Base-by-base conservation (phyloP, 2,888 invertebrate species). In the Chorisops tibialis region DNA sequence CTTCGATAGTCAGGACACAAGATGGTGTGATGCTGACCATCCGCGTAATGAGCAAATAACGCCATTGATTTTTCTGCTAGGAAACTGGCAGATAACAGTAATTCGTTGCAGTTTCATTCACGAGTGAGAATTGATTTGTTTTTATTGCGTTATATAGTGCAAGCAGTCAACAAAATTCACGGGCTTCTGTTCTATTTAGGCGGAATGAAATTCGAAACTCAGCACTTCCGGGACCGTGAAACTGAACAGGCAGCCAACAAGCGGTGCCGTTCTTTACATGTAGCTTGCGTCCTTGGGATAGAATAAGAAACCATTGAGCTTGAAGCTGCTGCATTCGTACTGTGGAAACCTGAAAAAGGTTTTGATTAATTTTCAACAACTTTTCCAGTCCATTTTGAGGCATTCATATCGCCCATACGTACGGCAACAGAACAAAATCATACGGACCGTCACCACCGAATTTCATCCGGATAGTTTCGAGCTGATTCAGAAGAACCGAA, bases 211-310 rank as follows among this genome's bases (percentile, higher is more conserved):
- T 19, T 39, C 16, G 18, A 22, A 43, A 3, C 14, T 3, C 16
- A 56, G n/a, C 1, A 49, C 73, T 81, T 12, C 72, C 68, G 62
- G 84, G 7, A 96, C 73, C 96, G 96, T 96, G 73, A 83, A 94
- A 0, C 91, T 85, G 72, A 88, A 93, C 2, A 98, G 79, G 97
- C 97, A 98, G 1, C 89, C 88, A 1, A 96, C 93, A 7, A 98
- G 78, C 0, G 97, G 96, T 0, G 94, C 93, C 51, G 82, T 78
- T 2, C 93, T 93, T 54, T 85, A 80, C 6, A 83, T 82, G 72
- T 98, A 98, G 68, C 87, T 86, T 0, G 87, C 85, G 65, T 85
- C 81, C 69, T 88, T 89, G 77, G 97, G 95, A 77, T 91, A 98
- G 79, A 98, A 97, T 59, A 97, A 79, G 38, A 96, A 74, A 0